phyloP scores from a whole-genome alignment of 2,113 vertebrate genomes.

The Zapus hudsonius region DNA sequence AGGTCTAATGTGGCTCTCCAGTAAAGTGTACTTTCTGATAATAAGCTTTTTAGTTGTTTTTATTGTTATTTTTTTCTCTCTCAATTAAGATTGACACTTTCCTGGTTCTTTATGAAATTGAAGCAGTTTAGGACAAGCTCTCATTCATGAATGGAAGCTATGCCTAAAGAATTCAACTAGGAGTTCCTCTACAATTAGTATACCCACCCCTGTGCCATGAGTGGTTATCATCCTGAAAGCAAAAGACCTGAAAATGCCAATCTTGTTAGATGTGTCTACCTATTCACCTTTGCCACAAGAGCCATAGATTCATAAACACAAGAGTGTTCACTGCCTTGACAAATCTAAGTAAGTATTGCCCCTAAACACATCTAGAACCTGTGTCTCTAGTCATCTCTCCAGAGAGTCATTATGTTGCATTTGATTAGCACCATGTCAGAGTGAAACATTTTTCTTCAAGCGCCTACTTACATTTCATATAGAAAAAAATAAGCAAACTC shows the following conservation, averaged over 20 bases:
- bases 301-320: not conserved
- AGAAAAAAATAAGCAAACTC: not conserved
- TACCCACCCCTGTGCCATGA: not conserved
- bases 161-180: conserved; percentile 60
- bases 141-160: conserved; percentile 50
- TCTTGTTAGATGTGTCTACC: too few species aligned
- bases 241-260: not conserved
- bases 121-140: not conserved
- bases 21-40: not conserved
- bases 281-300: too few species aligned
- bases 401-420: not conserved
- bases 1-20: not conserved
- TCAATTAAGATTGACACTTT: conserved; percentile 33
- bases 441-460: not conserved
- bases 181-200: conserved; percentile 52
- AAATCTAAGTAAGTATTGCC: not conserved
- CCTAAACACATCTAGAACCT: not conserved
- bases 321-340: not conserved
- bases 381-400: not conserved
- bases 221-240: not conserved
- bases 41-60: not conserved
- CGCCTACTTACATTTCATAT: not conserved
- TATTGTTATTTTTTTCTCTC: not conserved
- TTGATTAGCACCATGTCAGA: not conserved
- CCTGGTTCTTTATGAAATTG: conserved; percentile 70